Evolutionary conservation across 2,113 vertebrate genomes (phyloP).

Genomic region (Anolis sagrei): DNA sequence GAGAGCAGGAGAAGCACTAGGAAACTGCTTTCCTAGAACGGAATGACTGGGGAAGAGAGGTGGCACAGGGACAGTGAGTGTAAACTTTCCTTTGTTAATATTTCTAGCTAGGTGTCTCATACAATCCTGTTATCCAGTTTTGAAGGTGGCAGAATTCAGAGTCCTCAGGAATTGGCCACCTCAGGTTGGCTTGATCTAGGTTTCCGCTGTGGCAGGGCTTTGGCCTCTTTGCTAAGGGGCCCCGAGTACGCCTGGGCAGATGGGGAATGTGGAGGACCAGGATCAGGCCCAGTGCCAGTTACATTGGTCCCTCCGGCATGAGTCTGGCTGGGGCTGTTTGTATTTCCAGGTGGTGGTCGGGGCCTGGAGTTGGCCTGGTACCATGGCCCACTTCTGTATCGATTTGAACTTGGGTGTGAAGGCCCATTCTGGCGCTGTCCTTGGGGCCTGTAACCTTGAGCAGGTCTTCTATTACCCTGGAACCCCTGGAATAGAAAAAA

Average conservation of each 20-base stretch:
- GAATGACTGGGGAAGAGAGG: constrained; percentile 43
- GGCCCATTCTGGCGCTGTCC: constrained; percentile 78
- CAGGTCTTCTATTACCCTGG: constrained; percentile 77
- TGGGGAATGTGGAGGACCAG: constrained; percentile 56
- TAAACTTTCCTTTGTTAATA: constrained; percentile 73
- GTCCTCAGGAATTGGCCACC: constrained; percentile 65
- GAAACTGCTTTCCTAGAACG: constrained; percentile 21
- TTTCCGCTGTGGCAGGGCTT: constrained; percentile 86
- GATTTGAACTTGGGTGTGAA: constrained; percentile 66
- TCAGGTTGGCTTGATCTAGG: constrained; percentile 78
- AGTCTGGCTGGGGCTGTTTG: constrained; percentile 44
- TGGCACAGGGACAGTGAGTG: constrained; percentile 63
- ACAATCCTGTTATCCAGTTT: constrained; percentile 60
- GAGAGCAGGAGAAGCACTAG: constrained; percentile 21
- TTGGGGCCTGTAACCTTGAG: constrained; percentile 78
- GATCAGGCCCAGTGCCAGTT: constrained; percentile 50
- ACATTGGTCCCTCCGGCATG: constrained; percentile 56
- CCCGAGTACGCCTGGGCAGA: constrained; percentile 16
- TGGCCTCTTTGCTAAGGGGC: constrained; percentile 63
- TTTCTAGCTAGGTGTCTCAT: constrained; percentile 66
- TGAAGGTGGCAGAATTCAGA: constrained; percentile 39
- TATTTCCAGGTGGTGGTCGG: constrained; percentile 58
- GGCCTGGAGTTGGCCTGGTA: constrained; percentile 70
- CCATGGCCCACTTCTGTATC: constrained; percentile 73
- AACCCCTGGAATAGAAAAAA: constrained; percentile 76